These are phyloP conservation scores for Bungarus multicinctus DNA, from an alignment of 2,113 vertebrate genomes.

Conservation along the genomic window DNA sequence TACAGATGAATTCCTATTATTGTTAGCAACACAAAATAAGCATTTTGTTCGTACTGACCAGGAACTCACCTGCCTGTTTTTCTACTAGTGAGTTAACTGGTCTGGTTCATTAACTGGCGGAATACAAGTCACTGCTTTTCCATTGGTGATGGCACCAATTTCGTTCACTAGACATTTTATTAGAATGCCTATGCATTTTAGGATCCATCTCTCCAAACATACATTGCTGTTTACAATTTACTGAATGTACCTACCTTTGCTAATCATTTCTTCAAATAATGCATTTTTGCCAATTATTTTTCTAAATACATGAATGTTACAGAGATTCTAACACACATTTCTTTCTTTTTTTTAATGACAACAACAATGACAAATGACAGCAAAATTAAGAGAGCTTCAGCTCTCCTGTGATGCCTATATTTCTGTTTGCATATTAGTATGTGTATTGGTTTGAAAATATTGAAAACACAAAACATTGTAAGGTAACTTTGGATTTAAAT, in stretches of 20 bases:
- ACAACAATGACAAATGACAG: neutral
- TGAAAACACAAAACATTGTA: neutral
- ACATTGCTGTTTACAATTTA: neutral
- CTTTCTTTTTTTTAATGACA: neutral
- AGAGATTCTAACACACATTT: neutral
- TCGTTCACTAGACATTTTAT: neutral
- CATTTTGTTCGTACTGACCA: neutral
- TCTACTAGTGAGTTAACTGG: neutral
- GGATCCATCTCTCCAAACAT: neutral
- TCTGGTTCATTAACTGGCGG: neutral
- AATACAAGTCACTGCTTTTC: neutral
- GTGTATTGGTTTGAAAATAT: neutral
- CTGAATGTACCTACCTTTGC: neutral
- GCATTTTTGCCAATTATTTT: neutral
- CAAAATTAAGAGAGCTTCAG: neutral
- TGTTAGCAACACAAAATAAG: neutral
- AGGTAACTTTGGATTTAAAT: neutral
- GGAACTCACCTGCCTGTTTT: neutral
- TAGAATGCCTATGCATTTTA: neutral
- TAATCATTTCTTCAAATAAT: neutral
- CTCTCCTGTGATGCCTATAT: neutral
- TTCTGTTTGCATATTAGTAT: neutral
- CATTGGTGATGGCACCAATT: neutral
- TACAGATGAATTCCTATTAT: neutral
- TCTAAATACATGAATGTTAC: neutral